Evolutionary conservation across 2,888 invertebrate species (phyloP).

Genomic region (Flabesymbios commensalis): DNA sequence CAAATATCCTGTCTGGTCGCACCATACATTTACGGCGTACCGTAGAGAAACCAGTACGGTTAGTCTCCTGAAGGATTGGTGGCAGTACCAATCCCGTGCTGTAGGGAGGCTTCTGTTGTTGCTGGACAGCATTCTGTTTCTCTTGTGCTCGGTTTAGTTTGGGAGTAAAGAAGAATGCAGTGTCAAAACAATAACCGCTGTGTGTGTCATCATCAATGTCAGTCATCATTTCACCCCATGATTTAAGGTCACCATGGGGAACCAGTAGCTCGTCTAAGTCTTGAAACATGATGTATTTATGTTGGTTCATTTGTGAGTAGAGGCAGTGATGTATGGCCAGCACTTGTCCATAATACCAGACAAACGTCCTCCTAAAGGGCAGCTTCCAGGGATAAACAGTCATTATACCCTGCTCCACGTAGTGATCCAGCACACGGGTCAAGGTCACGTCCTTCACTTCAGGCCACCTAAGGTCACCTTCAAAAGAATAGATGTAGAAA

Average conservation of each 20-base stretch:
- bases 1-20: conserved; percentile 44
- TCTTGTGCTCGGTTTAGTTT: no score
- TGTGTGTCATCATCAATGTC: conserved; percentile 6
- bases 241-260: conserved; percentile 35
- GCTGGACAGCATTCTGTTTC: no score
- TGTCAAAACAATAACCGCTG: neutral
- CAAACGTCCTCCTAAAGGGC: conserved; percentile 26
- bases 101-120: no score
- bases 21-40: conserved; percentile 39
- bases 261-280: conserved; percentile 55
- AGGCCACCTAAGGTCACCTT: neutral
- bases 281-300: conserved; percentile 43
- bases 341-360: conserved; percentile 55
- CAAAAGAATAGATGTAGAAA: conserved; percentile 48
- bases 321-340: conserved; percentile 54
- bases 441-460: neutral
- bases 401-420: conserved; percentile 22
- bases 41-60: neutral
- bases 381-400: conserved; percentile 46
- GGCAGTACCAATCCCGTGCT: no score
- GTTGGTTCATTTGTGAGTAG: conserved; percentile 47
- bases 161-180: neutral
- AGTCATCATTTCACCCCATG: conserved; percentile 19
- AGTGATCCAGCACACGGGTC: neutral
- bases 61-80: neutral